phyloP scores from a whole-genome alignment of 2,113 vertebrate genomes.

The Seriola quinqueradiata region DNA sequence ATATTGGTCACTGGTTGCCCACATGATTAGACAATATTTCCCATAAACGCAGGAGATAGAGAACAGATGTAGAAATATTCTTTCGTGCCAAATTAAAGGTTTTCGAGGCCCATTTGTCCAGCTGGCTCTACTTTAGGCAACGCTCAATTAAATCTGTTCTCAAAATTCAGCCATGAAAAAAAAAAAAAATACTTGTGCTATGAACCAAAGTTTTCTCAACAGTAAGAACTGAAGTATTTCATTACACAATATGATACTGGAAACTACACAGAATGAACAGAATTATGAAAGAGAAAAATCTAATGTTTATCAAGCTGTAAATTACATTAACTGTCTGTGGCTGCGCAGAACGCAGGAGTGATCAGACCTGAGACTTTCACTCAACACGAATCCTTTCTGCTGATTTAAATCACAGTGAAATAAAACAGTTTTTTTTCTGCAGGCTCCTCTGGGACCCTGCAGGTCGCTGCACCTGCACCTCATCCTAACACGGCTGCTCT shows the following conservation, averaged over 20 bases:
- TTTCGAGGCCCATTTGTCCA: background rate
- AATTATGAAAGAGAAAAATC: background rate
- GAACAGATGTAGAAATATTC: background rate
- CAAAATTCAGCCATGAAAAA: background rate
- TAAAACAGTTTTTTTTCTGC: background rate
- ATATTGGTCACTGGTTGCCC: background rate
- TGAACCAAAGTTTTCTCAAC: background rate
- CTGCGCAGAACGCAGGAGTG: background rate
- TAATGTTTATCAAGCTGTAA: background rate
- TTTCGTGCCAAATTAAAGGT: background rate
- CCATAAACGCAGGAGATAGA: background rate
- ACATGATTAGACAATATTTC: background rate
- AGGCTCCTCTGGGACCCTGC: background rate
- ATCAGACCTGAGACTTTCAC: background rate
- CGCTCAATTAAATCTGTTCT: background rate
- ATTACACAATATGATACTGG: background rate
- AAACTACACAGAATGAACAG: background rate
- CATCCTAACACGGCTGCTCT: background rate
- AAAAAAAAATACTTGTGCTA: background rate
- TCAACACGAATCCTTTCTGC: background rate
- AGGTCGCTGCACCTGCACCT: background rate
- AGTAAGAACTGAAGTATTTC: background rate
- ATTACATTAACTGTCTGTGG: background rate
- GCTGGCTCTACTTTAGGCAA: background rate
- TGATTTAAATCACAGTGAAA: too few species aligned